A percentile compares a stretch with the other conserved stretches of the same genome.
These are phyloP conservation scores for Planococcus citri DNA, from an alignment of 1,140 invertebrate species.

Conservation along the genomic window DNA sequence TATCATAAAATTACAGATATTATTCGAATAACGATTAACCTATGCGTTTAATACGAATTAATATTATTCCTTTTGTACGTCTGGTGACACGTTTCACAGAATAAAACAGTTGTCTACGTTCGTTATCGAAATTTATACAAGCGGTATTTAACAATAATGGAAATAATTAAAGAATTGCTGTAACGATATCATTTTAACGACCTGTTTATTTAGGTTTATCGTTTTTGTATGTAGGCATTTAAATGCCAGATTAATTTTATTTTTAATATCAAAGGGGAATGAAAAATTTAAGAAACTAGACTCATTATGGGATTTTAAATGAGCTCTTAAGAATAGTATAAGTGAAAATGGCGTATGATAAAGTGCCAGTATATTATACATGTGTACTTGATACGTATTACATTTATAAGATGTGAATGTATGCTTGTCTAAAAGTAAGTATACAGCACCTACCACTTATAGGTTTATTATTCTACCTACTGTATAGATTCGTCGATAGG, in stretches of 20 bases:
- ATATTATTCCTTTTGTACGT: neutral
- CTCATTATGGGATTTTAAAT: no score
- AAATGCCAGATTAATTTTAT: constrained; percentile 10
- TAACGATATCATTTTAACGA: constrained; percentile 17
- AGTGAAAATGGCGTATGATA: no score
- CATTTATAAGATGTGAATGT: no score
- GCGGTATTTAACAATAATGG: constrained; percentile 18
- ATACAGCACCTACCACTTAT: no score
- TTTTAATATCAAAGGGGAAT: neutral
- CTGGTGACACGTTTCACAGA: constrained; percentile 1
- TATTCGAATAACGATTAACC: neutral
- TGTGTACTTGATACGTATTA: no score
- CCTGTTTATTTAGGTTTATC: constrained; percentile 19
- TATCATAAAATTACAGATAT: constrained; percentile 1
- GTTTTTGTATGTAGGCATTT: constrained; percentile 10
- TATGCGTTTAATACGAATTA: constrained; percentile 3
- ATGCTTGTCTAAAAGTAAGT: no score
- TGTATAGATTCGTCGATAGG: no score
- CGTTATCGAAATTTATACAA: constrained; percentile 20
- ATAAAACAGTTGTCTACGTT: constrained; percentile 17
- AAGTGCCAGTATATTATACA: no score
- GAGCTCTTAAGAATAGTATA: no score
- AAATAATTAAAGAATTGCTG: constrained; percentile 17
- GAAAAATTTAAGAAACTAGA: neutral
- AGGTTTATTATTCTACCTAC: no score